Evolutionary conservation across 2,797 vertebrate species (phyloP).

Genomic region (Taeniopygia guttata): DNA sequence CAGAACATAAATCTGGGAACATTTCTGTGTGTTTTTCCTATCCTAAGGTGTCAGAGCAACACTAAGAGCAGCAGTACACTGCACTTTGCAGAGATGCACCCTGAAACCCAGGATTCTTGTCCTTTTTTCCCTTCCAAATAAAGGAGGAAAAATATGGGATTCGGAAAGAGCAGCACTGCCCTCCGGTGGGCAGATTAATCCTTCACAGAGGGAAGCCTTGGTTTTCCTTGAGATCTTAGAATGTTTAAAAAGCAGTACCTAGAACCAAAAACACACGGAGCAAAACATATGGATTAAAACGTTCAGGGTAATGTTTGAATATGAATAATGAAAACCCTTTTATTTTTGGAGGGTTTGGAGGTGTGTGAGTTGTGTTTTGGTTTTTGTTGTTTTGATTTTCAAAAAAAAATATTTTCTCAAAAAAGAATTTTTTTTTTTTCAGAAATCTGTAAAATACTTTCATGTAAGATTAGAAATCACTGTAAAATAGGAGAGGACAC

Average conservation of each 20-base stretch:
- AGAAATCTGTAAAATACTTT: not conserved
- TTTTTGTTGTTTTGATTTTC: accelerated
- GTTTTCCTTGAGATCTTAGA: not conserved
- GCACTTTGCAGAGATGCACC: not conserved
- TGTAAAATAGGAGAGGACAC: not conserved
- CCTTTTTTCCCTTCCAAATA: not conserved
- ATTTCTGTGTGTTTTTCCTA: not conserved
- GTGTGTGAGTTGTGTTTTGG: accelerated
- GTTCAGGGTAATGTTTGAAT: not conserved
- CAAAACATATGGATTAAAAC: not conserved
- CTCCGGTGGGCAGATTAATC: slow-evolving; percentile 17
- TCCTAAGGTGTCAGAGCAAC: not conserved
- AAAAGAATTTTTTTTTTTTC: accelerated
- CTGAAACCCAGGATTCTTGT: not conserved
- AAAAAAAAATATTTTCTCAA: too few species aligned
- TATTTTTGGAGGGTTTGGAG: accelerated
- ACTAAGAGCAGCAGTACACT: not conserved
- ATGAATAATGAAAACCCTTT: not conserved
- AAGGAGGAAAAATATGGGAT: accelerated
- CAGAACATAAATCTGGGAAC: not conserved
- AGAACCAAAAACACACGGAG: not conserved
- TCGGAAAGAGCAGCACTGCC: slow-evolving; percentile 53
- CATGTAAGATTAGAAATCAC: not conserved
- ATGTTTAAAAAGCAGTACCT: not conserved
- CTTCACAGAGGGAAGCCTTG: not conserved